Percentiles rank a stretch among this genome's conserved stretches.
phyloP scores from a whole-genome alignment of 2,888 invertebrate species.

The Pheosia tremula region DNA sequence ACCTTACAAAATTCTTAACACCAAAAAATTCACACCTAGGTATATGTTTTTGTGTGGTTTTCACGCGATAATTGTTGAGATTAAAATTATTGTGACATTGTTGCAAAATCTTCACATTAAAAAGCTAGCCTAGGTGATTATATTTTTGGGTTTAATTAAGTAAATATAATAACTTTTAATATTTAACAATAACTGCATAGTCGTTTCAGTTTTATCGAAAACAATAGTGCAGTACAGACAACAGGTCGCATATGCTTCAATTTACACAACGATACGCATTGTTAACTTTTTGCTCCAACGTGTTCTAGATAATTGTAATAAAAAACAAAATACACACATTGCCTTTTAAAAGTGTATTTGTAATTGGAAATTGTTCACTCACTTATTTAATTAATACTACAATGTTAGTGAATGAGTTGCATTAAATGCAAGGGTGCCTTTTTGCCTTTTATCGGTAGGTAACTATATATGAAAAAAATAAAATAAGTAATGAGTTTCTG shows the following conservation, averaged over 20 bases:
- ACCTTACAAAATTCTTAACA: background rate
- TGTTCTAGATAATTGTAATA: constrained; percentile 58
- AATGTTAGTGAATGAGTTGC: constrained; percentile 26
- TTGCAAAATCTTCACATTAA: background rate
- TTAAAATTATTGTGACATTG: background rate
- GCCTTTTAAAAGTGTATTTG: constrained; percentile 37
- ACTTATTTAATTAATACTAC: constrained; percentile 57
- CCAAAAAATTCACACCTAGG: background rate
- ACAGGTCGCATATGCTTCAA: constrained; percentile 33
- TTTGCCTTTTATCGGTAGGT: too few relatives aligned
- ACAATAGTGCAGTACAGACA: background rate
- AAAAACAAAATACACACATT: constrained; percentile 54
- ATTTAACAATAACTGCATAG: too few relatives aligned
- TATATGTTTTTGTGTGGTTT: background rate
- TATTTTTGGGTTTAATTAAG: too few relatives aligned
- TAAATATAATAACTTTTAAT: too few relatives aligned
- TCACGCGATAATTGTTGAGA: background rate
- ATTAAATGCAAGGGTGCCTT: constrained; percentile 10
- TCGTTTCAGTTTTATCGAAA: too few relatives aligned
- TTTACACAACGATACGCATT: constrained; percentile 57
- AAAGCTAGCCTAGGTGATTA: too few relatives aligned
- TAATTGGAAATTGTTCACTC: constrained; percentile 65
- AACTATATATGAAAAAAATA: too few relatives aligned
- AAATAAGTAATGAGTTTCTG: constrained; percentile 3
- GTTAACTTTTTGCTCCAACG: constrained; percentile 57